Base-by-base conservation (phyloP, 1,140 invertebrate species). In the Ylistrum balloti region DNA sequence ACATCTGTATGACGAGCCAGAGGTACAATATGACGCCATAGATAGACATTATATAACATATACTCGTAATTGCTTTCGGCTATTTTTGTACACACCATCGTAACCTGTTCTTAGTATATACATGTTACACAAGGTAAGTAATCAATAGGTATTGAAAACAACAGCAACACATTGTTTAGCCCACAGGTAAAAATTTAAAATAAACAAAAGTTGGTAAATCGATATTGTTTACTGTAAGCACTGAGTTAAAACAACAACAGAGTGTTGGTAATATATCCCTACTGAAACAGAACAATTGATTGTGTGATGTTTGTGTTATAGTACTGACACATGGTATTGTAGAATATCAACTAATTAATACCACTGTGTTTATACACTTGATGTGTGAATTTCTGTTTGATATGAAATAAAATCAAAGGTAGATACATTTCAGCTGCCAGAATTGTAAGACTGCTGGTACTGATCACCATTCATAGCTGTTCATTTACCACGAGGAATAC, bases 151-250 rank as follows among this genome's bases (percentile, higher is more conserved):
- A n/a, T 48, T 22, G 3, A 48, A 20, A 5, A 48, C 56, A 74
- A 74, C n/a, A 74, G 56, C 3, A 28, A 74, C 56, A 74, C 56
- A 74, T n/a, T 74, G 56, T 74, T n/a, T 74, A 74, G 56, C 17
- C 56, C n/a, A 74, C 22, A 28, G 5, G n/a, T 74, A 5, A 74
- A 28, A 28, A 7, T 5, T 9, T 28, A 74, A 74, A 28, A 74
- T 28, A 74, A n/a, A 74, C 56, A 74, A 5, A 28, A 74, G 1
- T 13, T 9, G 56, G 7, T n/a, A n/a, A 74, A 74, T 74, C n/a
- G 56, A 74, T 74, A 74, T 74, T 45, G 11, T 74, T 74, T 74
- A 74, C 56, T 17, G 7, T 74, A n/a, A n/a, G 17, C 22, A 74
- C 22, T n/a, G 22, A 28, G 56, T 74, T 74, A 74, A 74, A 74